Evolutionary conservation across 2,797 vertebrate species (phyloP).

Genomic region (Coregonus ussuriensis): DNA sequence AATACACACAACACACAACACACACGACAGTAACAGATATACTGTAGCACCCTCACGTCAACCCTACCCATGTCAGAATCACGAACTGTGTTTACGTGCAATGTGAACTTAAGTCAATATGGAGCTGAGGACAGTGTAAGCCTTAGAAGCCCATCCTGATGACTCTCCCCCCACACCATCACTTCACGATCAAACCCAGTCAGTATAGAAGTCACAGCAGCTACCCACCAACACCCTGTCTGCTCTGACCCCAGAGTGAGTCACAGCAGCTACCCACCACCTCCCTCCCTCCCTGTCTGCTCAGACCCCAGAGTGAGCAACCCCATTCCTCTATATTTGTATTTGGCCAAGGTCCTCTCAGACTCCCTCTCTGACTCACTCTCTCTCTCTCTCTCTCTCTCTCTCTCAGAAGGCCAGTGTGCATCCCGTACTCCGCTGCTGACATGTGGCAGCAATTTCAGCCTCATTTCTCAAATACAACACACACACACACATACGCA

Average conservation of each 20-base stretch:
- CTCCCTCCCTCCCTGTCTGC: background rate
- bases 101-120: background rate
- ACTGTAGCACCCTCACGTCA: conserved; percentile 17
- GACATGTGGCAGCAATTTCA: conserved; percentile 68
- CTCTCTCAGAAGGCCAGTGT: conserved; percentile 35
- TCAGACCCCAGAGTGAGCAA: background rate
- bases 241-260: background rate
- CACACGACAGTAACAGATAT: conserved; percentile 9
- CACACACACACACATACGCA: conserved; percentile 10
- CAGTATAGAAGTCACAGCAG: background rate
- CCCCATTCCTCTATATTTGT: background rate
- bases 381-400: background rate
- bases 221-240: background rate
- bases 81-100: background rate
- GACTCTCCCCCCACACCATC: background rate
- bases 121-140: background rate
- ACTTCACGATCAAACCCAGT: background rate
- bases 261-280: background rate
- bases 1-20: conserved; percentile 18
- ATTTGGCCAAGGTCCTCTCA: background rate
- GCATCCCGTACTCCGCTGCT: conserved; percentile 41
- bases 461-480: conserved; percentile 28
- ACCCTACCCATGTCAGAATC: conserved; percentile 21
- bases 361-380: background rate
- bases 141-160: background rate